A percentile compares a stretch with the other conserved stretches of the same genome.
These are phyloP conservation scores for Calypte anna DNA, from an alignment of 2,113 vertebrate species.

Conservation along the genomic window DNA sequence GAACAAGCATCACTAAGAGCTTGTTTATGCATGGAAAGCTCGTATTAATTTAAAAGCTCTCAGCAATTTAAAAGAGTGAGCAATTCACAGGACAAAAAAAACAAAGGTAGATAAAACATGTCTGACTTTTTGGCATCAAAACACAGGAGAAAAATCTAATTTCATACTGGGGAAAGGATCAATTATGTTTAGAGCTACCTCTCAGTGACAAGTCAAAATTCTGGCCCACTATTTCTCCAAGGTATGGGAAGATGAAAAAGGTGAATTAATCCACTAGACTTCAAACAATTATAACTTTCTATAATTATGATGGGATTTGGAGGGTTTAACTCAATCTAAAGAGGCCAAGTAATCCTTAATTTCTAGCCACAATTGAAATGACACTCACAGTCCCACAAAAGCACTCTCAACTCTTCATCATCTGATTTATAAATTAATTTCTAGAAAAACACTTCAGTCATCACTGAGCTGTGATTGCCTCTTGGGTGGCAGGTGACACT, in stretches of 20 bases:
- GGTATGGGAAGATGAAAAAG: not conserved
- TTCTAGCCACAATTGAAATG: not conserved
- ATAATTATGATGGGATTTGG: not conserved
- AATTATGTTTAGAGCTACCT: not conserved
- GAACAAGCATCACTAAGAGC: not conserved
- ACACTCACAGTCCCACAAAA: not conserved
- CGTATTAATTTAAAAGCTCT: not conserved
- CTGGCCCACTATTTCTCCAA: not conserved
- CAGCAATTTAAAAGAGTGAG: not conserved
- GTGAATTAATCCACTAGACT: not conserved
- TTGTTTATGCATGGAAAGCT: not conserved
- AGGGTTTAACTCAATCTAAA: not conserved
- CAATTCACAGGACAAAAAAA: not conserved
- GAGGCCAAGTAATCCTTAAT: not conserved
- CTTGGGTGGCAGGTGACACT: constrained; percentile 1
- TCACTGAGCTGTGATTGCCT: constrained; percentile 16
- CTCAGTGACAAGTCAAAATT: not conserved
- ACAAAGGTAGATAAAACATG: not conserved
- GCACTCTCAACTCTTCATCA: not conserved
- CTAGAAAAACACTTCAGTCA: constrained; percentile 15
- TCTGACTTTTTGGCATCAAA: not conserved
- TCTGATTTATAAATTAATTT: constrained; percentile 16
- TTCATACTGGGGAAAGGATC: not conserved
- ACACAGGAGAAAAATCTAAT: not conserved
- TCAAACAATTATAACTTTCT: not conserved